Evolutionary conservation across 2,888 invertebrate species (phyloP).

Genomic region (Leucophenga montana): DNA sequence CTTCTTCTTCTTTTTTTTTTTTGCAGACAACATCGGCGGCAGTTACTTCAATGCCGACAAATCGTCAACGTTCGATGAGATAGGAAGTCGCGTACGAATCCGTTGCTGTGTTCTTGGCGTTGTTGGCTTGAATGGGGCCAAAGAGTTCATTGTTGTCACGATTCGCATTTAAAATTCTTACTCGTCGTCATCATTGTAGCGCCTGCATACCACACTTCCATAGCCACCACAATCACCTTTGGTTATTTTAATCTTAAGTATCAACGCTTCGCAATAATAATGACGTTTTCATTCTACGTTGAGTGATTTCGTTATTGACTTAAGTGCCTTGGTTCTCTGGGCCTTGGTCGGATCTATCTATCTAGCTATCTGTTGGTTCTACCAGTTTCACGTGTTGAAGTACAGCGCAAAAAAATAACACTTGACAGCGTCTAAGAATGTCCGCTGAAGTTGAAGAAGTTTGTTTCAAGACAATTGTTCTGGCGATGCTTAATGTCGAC

Average conservation of each 20-base stretch:
- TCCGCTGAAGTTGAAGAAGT: too few relatives aligned
- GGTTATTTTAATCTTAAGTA: slow-evolving; percentile 14
- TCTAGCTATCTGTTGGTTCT: neutral
- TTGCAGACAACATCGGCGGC: neutral
- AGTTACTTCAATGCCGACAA: neutral
- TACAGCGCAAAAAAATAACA: slow-evolving; percentile 21
- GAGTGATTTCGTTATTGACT: slow-evolving; percentile 1
- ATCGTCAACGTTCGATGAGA: slow-evolving; percentile 36
- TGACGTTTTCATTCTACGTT: neutral
- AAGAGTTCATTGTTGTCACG: slow-evolving; percentile 53
- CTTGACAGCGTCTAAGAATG: slow-evolving; percentile 1
- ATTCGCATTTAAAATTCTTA: slow-evolving; percentile 36
- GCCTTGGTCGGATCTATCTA: neutral
- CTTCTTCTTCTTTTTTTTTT: too few relatives aligned
- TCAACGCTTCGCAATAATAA: neutral
- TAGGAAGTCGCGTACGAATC: slow-evolving; percentile 45
- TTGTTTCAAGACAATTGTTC: slow-evolving; percentile 7
- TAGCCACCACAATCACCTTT: neutral
- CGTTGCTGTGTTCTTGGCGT: slow-evolving; percentile 33
- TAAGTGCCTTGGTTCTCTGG: too few relatives aligned
- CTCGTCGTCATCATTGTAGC: slow-evolving; percentile 18
- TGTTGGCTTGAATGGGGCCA: slow-evolving; percentile 44
- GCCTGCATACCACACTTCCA: slow-evolving; percentile 13
- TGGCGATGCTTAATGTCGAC: too few relatives aligned
- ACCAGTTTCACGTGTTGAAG: neutral